Evolutionary conservation across 2,888 invertebrate genomes (phyloP), one percentile per base, ranked within the genome.

Genomic region (Melinaea menophilus): DNA sequence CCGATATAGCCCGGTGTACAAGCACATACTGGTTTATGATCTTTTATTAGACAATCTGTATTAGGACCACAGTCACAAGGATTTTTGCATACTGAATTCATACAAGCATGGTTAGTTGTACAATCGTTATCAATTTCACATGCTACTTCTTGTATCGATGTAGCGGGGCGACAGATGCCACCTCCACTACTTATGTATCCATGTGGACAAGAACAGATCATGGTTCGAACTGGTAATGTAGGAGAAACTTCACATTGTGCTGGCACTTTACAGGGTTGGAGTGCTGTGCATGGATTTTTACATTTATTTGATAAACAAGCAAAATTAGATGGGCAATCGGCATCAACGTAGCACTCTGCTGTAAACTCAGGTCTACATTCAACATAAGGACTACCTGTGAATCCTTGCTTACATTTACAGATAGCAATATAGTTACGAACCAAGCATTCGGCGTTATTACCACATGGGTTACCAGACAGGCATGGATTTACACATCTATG

Each of bases 201-300:
- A 59, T 95, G 95, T 35, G 97, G 96, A 75, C 98, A 98, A 3
- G 96, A 93, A 79, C 97, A 98, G 47, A 96, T 93, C 95, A 97
- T 96, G 0, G 97, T 97, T 68, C 97, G 92, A 5, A 97, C 95
- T 0, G 97, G 97, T 35, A 95, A 83, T 4, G 97, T 95, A 1
- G 95, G 93, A 34, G 96, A 93, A 0, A 97, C 96, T 82, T 94
- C 93, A 78, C 97, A 97, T 69, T 93, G 93, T 0, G 97, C 94
- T 46, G 97, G 96, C 60, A 92, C 91, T 55, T 93, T 92, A 79
- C 98, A 98, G 2, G 97, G 97, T 72, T 94, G 93, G 58, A 97
- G 87, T 7, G 93, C 92, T 3, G 92, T 82, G 77, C 98, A 98
- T 5, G 97, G 97, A 82, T 97, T 94, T 69, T 95, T 94, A 76